A percentile compares a stretch with the other conserved stretches of the same genome.
These are phyloP conservation scores for Cataglyphis cursor DNA, from an alignment of 2,888 invertebrate species.

Conservation along the genomic window DNA sequence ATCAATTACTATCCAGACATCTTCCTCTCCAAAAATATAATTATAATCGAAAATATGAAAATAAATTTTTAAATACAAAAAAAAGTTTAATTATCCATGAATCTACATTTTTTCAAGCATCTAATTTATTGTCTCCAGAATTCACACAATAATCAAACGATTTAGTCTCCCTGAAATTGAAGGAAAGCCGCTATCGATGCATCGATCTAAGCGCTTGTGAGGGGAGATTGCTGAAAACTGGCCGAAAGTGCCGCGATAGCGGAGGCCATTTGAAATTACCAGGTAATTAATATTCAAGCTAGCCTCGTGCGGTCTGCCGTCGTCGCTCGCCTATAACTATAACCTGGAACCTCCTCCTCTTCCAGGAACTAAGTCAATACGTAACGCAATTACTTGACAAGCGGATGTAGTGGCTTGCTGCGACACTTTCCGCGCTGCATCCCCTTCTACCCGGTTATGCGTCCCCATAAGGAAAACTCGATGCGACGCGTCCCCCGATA, in stretches of 20 bases:
- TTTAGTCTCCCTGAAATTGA: not conserved
- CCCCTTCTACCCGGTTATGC: slow-evolving; percentile 32
- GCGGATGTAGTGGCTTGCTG: slow-evolving; percentile 75
- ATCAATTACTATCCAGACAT: not conserved
- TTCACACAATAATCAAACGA: not conserved
- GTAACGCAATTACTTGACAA: slow-evolving; percentile 84
- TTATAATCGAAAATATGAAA: not conserved
- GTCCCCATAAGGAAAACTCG: not conserved
- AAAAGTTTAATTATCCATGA: not conserved
- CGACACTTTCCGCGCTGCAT: slow-evolving; percentile 65
- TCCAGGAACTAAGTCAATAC: slow-evolving; percentile 83
- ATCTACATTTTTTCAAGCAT: not conserved
- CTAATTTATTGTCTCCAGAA: not conserved
- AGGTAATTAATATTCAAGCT: slow-evolving; percentile 58
- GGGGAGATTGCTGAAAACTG: slow-evolving; percentile 15
- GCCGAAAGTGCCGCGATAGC: slow-evolving; percentile 26
- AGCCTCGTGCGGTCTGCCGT: slow-evolving; percentile 45
- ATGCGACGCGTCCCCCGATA: not conserved
- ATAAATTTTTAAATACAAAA: not conserved
- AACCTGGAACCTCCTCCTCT: slow-evolving; percentile 11
- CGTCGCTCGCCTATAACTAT: slow-evolving; percentile 34
- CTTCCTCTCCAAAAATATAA: not conserved
- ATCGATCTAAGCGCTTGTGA: not conserved
- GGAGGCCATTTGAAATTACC: slow-evolving; percentile 45
- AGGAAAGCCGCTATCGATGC: not conserved